Conservation (phyloP, 2,888 invertebrate species). For the Machimus rusticus region DNA sequence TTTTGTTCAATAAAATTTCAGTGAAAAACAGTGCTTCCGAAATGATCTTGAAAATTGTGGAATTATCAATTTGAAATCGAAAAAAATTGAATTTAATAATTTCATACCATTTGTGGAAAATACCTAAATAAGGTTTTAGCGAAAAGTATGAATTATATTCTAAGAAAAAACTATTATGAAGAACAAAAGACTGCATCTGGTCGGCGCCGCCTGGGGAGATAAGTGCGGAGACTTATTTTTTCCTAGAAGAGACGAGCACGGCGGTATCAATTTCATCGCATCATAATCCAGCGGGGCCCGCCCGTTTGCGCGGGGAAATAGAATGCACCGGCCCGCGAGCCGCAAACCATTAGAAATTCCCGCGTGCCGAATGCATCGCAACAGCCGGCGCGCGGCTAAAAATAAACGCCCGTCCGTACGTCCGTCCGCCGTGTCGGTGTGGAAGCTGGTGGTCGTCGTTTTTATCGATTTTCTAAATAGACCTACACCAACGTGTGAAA, state of each 20-base stretch:
- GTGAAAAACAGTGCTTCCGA: not conserved
- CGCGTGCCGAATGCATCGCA: constrained; percentile 26
- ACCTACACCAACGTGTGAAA: constrained; percentile 39
- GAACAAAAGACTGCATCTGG: not conserved
- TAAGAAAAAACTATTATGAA: not conserved
- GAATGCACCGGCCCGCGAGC: not conserved
- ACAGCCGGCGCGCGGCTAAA: constrained; percentile 11
- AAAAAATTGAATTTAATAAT: too few species aligned
- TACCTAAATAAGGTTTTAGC: not conserved
- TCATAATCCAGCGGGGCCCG: not conserved
- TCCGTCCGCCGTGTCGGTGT: not conserved
- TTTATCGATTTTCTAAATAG: constrained; percentile 40
- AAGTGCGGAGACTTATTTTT: not conserved
- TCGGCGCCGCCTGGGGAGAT: not conserved
- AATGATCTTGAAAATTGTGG: not conserved
- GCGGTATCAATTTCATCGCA: not conserved
- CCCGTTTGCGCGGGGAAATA: not conserved
- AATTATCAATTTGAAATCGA: too few species aligned
- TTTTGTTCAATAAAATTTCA: too few species aligned
- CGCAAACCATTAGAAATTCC: not conserved
- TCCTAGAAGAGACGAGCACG: not conserved
- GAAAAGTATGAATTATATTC: not conserved
- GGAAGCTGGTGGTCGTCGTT: not conserved
- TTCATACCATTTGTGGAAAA: too few species aligned
- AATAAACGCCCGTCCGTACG: not conserved